These are phyloP conservation scores for Acridotheres tristis DNA, from an alignment of 2,797 vertebrate species.

Conservation along the genomic window DNA sequence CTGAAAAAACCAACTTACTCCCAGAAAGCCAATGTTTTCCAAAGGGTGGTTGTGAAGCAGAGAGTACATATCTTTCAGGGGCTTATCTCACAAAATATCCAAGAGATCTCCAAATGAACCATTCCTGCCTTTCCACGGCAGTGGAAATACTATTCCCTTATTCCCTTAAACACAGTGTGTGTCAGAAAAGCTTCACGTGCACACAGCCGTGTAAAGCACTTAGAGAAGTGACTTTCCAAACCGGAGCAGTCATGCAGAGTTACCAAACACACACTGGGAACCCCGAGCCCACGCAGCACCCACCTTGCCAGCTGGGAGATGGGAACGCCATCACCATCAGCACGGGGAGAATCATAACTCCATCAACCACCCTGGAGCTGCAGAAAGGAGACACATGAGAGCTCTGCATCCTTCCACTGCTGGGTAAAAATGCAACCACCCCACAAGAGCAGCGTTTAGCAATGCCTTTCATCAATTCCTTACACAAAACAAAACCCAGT, in stretches of 20 bases:
- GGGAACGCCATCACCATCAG: slow-evolving; percentile 82
- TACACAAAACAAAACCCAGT: not conserved
- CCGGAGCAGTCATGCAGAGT: not conserved
- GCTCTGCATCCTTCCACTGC: not conserved
- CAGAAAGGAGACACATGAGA: not conserved
- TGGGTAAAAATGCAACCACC: fast-evolving
- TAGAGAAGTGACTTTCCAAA: not conserved
- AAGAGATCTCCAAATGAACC: not conserved
- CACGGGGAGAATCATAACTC: slow-evolving; percentile 84
- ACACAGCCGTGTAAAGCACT: fast-evolving
- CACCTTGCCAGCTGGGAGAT: slow-evolving; percentile 86
- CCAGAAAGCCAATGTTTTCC: not conserved
- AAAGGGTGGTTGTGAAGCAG: not conserved
- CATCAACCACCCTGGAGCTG: slow-evolving; percentile 82
- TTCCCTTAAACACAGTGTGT: fast-evolving
- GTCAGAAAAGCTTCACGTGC: not conserved
- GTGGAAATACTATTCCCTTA: not conserved
- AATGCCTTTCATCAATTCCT: fast-evolving
- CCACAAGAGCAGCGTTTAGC: fast-evolving
- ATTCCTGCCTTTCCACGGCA: not conserved
- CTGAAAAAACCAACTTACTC: not conserved
- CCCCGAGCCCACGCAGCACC: slow-evolving; percentile 33
- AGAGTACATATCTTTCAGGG: not conserved
- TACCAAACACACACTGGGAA: no score
- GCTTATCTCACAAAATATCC: not conserved